Conservation (phyloP, 2,888 invertebrate species). For the Dicycla oo region DNA sequence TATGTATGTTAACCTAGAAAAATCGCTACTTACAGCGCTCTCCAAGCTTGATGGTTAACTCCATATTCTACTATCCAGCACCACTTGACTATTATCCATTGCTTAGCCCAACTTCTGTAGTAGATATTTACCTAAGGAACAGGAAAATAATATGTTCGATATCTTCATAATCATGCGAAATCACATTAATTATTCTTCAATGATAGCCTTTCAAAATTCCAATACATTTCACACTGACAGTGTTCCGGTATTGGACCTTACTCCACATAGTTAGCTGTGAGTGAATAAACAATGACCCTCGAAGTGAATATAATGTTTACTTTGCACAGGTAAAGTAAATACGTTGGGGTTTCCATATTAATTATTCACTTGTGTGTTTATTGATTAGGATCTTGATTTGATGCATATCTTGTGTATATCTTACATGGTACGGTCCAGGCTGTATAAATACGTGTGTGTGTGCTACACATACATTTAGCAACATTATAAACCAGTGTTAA, state of each 20-base stretch:
- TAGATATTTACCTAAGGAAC: too few species aligned
- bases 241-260: not conserved
- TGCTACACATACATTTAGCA: too few species aligned
- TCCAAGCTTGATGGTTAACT: too few species aligned
- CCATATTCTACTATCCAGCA: not conserved
- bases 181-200: too few species aligned
- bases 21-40: too few species aligned
- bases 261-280: not conserved
- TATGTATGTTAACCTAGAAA: too few species aligned
- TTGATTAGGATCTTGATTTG: slow-evolving; percentile 48
- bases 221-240: not conserved
- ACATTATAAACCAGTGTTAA: too few species aligned
- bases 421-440: not conserved
- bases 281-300: slow-evolving; percentile 50
- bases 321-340: slow-evolving; percentile 54
- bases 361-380: slow-evolving; percentile 57
- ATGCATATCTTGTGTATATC: slow-evolving; percentile 39
- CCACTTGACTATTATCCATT: too few species aligned
- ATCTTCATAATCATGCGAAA: too few species aligned
- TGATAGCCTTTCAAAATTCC: not conserved
- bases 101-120: too few species aligned
- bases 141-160: too few species aligned
- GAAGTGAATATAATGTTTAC: slow-evolving; percentile 66
- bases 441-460: slow-evolving; percentile 3
- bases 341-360: slow-evolving; percentile 42